phyloP scores from a whole-genome alignment of 2,888 invertebrate species.

The Orthonychiurus folsomi region DNA sequence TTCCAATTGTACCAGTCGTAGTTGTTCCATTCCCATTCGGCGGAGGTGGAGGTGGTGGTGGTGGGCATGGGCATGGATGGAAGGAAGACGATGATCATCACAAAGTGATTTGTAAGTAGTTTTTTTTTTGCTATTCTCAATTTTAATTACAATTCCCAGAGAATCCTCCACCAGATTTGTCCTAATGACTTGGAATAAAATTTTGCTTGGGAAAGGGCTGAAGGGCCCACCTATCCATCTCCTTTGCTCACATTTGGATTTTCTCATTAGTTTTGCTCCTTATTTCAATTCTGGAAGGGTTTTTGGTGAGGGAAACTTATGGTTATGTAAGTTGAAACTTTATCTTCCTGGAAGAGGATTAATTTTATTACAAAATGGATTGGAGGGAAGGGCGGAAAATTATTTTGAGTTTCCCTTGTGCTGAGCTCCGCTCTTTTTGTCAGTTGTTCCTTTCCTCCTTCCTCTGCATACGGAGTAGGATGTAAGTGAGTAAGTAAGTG shows the following conservation, averaged over 20 bases:
- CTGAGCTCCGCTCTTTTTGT: no score
- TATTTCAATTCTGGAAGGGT: not conserved
- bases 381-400: not conserved
- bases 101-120: slow-evolving; percentile 13
- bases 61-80: slow-evolving; percentile 19
- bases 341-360: not conserved
- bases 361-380: not conserved
- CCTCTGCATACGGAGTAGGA: no score
- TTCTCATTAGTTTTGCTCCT: not conserved
- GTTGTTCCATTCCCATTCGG: slow-evolving; percentile 37
- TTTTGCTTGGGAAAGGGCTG: no score
- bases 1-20: slow-evolving; percentile 21
- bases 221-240: no score
- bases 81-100: slow-evolving; percentile 13
- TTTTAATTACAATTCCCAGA: not conserved
- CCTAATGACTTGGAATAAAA: slow-evolving; percentile 4
- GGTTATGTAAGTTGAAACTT: not conserved
- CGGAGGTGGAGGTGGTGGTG: slow-evolving; percentile 29
- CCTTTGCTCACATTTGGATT: no score
- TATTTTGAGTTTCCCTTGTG: no score
- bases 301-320: not conserved
- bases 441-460: no score
- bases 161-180: not conserved
- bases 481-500: no score
- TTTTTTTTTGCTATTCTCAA: not conserved